Evolutionary conservation across 2,888 invertebrate genomes (phyloP).

Genomic region (Nomada goodeniana): DNA sequence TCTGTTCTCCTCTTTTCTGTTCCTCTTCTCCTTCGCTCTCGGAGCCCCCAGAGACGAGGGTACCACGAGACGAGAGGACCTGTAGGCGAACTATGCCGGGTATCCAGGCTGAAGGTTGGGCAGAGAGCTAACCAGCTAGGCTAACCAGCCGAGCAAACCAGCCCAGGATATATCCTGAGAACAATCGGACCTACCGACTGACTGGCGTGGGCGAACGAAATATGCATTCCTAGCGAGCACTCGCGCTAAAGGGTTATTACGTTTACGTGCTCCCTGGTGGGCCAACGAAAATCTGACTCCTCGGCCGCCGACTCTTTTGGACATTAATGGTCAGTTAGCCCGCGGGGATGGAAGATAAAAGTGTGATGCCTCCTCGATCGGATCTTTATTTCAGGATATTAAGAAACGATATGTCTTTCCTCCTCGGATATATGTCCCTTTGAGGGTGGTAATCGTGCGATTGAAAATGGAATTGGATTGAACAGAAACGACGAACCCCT

Average conservation of each 20-base stretch:
- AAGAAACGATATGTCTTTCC: too few species aligned
- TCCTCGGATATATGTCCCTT: too few species aligned
- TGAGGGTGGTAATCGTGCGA: too few species aligned
- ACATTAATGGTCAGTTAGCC: neutral
- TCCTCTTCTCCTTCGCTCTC: constrained; percentile 18
- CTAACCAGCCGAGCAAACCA: constrained; percentile 75
- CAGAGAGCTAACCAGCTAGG: constrained; percentile 75
- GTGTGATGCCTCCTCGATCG: too few species aligned
- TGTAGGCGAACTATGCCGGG: constrained; percentile 83
- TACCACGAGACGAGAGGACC: constrained; percentile 71
- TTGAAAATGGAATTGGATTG: too few species aligned
- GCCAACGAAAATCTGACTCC: constrained; percentile 51
- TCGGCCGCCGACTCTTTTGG: neutral
- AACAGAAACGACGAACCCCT: too few species aligned
- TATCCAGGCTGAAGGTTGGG: constrained; percentile 83
- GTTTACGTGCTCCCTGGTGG: constrained; percentile 61
- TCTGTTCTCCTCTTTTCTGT: constrained; percentile 14
- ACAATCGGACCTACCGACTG: constrained; percentile 82
- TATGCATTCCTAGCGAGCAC: constrained; percentile 78
- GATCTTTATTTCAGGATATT: too few species aligned
- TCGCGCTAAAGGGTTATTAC: constrained; percentile 70
- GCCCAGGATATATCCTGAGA: constrained; percentile 79
- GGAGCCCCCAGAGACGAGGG: constrained; percentile 40
- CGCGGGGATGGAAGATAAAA: neutral
- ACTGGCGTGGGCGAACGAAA: constrained; percentile 80